These are phyloP conservation scores for Ivindomyrus marchei DNA, from an alignment of 2,113 vertebrate species.

Conservation along the genomic window DNA sequence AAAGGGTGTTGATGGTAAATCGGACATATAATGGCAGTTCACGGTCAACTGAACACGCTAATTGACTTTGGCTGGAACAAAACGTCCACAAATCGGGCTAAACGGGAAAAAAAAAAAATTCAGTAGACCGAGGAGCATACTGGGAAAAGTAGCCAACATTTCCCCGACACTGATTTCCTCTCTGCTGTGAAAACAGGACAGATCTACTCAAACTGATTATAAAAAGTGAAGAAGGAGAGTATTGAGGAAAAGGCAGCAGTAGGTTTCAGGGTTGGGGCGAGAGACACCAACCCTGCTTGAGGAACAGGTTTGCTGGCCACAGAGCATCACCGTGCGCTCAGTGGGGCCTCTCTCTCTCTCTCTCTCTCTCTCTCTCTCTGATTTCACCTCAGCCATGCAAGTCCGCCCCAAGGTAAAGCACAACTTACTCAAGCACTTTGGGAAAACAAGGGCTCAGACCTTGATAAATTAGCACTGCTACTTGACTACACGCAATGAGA, in stretches of 20 bases:
- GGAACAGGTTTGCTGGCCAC: conserved; percentile 27
- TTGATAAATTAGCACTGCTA: not conserved
- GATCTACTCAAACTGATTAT: not conserved
- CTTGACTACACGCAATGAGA: not conserved
- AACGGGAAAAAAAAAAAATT: not conserved
- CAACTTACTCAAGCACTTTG: not conserved
- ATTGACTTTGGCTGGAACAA: not conserved
- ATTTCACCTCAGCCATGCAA: conserved; percentile 4
- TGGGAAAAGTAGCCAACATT: not conserved
- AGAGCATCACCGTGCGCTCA: not conserved
- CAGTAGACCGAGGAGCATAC: not conserved
- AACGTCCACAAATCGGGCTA: not conserved
- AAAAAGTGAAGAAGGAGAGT: conserved; percentile 29
- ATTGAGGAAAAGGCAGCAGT: conserved; percentile 59
- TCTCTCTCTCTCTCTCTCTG: not conserved
- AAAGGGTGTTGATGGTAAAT: not conserved
- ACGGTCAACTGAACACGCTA: not conserved
- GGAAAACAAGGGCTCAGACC: not conserved
- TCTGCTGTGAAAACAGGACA: not conserved
- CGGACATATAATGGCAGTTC: not conserved
- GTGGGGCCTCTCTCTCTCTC: not conserved
- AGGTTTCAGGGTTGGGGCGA: conserved; percentile 53
- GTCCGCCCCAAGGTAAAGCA: not conserved
- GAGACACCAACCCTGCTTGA: conserved; percentile 30
- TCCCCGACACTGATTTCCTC: not conserved